A percentile compares a stretch with the other conserved stretches of the same genome.
These are phyloP conservation scores for Hesperia comma DNA, from an alignment of 2,888 invertebrate genomes.

Conservation along the genomic window DNA sequence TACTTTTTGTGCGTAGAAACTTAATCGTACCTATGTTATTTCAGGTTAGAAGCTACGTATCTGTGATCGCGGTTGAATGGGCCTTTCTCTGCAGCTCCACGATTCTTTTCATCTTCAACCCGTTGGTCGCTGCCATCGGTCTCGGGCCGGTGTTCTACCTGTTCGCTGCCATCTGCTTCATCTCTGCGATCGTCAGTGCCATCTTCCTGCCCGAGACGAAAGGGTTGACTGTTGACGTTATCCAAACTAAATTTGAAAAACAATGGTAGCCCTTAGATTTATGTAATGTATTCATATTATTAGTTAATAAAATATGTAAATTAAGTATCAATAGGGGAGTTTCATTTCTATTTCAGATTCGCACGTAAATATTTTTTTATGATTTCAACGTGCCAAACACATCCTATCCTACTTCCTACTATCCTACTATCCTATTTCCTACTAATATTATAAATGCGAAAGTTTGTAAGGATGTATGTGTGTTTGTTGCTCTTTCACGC, in stretches of 20 bases:
- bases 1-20: no score
- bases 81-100: constrained; percentile 61
- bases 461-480: no score
- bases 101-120: constrained; percentile 63
- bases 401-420: no score
- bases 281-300: neutral
- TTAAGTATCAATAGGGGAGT: no score
- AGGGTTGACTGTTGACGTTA: constrained; percentile 56
- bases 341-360: no score
- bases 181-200: constrained; percentile 50
- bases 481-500: no score
- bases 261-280: constrained; percentile 14
- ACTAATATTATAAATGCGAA: no score
- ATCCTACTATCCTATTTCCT: no score
- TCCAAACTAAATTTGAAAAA: constrained; percentile 50
- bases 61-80: constrained; percentile 61
- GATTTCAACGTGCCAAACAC: no score
- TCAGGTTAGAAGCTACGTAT: constrained; percentile 60
- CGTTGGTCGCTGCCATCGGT: constrained; percentile 57
- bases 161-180: constrained; percentile 55
- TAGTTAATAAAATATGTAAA: no score
- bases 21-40: constrained; percentile 24
- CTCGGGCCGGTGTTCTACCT: constrained; percentile 64
- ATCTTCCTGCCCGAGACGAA: constrained; percentile 63
- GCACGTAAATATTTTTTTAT: no score